Evolutionary conservation across 2,888 invertebrate genomes (phyloP).

Genomic region (Napeogenes inachia): DNA sequence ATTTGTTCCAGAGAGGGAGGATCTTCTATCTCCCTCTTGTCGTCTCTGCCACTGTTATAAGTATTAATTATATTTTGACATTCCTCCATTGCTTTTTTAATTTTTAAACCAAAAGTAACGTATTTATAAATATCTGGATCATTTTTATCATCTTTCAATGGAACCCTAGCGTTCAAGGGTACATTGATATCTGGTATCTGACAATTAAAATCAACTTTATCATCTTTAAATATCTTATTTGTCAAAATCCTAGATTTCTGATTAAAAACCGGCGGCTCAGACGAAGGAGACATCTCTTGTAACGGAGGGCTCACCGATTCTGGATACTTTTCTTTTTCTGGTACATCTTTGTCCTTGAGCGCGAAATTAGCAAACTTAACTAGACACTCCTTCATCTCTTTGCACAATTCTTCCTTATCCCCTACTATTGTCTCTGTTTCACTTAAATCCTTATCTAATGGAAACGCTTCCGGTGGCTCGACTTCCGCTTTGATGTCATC

Average conservation of each 20-base stretch:
- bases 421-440: conserved; percentile 60
- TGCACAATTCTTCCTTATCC: conserved; percentile 47
- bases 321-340: conserved; percentile 47
- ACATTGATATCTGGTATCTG: conserved; percentile 46
- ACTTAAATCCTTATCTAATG: conserved; percentile 53
- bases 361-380: conserved; percentile 64
- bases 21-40: conserved; percentile 42
- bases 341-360: conserved; percentile 39
- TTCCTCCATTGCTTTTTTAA: conserved; percentile 71
- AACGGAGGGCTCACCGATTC: conserved; percentile 67
- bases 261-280: conserved; percentile 55
- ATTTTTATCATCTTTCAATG: conserved; percentile 35
- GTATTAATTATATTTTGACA: conserved; percentile 70
- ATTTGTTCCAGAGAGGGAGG: conserved; percentile 61
- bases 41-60: conserved; percentile 53
- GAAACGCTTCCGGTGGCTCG: conserved; percentile 62
- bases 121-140: conserved; percentile 57
- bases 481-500: conserved; percentile 45
- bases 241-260: conserved; percentile 55
- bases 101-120: conserved; percentile 63
- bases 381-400: conserved; percentile 66
- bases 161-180: conserved; percentile 51
- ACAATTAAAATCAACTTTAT: conserved; percentile 43
- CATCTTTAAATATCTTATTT: conserved; percentile 50
- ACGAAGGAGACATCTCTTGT: conserved; percentile 64